A percentile compares a stretch with the other conserved stretches of the same genome.
These are phyloP conservation scores for Aspidapion aeneum DNA, from an alignment of 2,888 invertebrate species.

Conservation along the genomic window DNA sequence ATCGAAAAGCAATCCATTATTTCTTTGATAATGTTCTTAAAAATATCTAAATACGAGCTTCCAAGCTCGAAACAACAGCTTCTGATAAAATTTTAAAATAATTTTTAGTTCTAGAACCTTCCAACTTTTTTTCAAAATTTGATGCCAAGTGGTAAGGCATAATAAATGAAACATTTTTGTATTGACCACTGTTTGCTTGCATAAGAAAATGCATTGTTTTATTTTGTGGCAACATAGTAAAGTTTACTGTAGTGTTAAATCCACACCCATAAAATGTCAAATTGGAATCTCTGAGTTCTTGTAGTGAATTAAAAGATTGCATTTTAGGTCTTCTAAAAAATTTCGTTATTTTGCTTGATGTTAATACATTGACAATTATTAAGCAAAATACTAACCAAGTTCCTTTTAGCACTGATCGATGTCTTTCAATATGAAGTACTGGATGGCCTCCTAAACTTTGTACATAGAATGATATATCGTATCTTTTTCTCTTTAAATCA, in stretches of 20 bases:
- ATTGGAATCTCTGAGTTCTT: background rate
- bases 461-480: background rate
- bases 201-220: background rate
- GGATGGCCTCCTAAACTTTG: background rate
- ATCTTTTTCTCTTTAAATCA: background rate
- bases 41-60: background rate
- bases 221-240: background rate
- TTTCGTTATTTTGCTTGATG: background rate
- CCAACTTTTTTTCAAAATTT: background rate
- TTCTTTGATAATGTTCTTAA: background rate
- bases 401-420: background rate
- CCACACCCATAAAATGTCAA: background rate
- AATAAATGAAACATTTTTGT: background rate
- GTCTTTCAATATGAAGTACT: background rate
- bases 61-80: background rate
- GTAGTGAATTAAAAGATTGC: background rate
- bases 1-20: background rate
- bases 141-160: background rate
- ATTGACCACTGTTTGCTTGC: background rate
- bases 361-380: background rate
- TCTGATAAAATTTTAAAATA: background rate
- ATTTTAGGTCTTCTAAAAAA: background rate
- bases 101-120: background rate
- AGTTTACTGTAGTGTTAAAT: background rate
- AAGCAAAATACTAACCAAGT: background rate